Base-by-base conservation (phyloP, 2,113 vertebrate species). In the Ploceus nigricollis region DNA sequence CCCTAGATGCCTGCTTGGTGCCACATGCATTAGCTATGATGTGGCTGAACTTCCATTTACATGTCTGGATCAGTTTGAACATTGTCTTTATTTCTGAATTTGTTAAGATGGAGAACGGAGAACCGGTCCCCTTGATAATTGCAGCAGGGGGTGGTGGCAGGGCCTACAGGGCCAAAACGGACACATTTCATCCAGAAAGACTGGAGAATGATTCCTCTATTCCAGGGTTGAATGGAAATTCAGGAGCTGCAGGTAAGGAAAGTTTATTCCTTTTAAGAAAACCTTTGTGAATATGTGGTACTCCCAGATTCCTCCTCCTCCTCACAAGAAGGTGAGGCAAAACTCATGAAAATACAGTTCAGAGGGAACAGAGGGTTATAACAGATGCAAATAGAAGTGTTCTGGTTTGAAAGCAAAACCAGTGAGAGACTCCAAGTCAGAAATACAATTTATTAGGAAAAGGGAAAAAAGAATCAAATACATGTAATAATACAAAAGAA, bases 71-170 rank as follows among this genome's bases (percentile, higher is more conserved):
- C 63, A 73, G 15, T 87, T 47, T 91, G 83, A 93, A 82, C 50
- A 53, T 66, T 95, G 81, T 3, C 60, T 95, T 82, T 56, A 24
- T 82, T 96, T 95, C 70, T 94, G 56, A 54, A 93, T 82, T 87
- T 64, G 88, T 97, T 91, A 97, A 99, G 99, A 98, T 99, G 98
- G 98, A 98, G 87, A 98, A 98, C 5, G 98, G 97, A 22, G 97
- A 98, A 69, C 98, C 98, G 0, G 91, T 98, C 60, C 99, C 99
- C 56, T 98, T 99, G 94, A 98, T 99, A 96, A 98, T 99, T 79
- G 99, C 99, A 66, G 99, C 99, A 35, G 99, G 99, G 13, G 99
- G 99, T 82, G 99, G 99, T 11, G 99, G 99, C 87, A 98, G 99
- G 69, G 99, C 99, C 88, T 99, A 99, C 87, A 98, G 98, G 93